Percentiles rank a stretch among this genome's conserved stretches.
Conservation (phyloP, 2,797 vertebrate genomes). For the Telmatherina bonti region DNA sequence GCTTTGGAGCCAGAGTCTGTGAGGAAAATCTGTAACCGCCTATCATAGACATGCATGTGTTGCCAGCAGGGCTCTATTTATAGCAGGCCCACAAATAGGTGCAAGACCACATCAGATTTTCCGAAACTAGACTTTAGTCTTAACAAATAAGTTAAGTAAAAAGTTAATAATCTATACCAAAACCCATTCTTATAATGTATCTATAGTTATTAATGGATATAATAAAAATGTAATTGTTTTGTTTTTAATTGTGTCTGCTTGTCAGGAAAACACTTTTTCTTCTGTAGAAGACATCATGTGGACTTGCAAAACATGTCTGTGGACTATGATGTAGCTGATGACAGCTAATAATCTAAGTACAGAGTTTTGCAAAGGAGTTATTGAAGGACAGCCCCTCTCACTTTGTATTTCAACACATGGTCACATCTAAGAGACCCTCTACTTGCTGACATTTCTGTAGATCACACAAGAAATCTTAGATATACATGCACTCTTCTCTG, state of each 20-base stretch:
- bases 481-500: neutral
- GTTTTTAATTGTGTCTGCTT: slow-evolving; percentile 9
- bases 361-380: slow-evolving; percentile 43
- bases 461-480: slow-evolving; percentile 52
- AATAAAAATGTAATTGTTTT: slow-evolving; percentile 8
- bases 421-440: slow-evolving; percentile 50
- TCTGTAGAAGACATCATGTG: slow-evolving; percentile 13
- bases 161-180: neutral
- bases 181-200: neutral
- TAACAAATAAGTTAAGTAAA: slow-evolving; percentile 40
- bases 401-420: slow-evolving; percentile 65
- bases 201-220: neutral
- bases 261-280: slow-evolving; percentile 5
- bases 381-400: slow-evolving; percentile 38
- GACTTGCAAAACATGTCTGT: slow-evolving; percentile 48
- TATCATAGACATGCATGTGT: slow-evolving; percentile 86
- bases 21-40: slow-evolving; percentile 81
- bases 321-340: slow-evolving; percentile 34
- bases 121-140: slow-evolving; percentile 77
- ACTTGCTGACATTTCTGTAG: slow-evolving; percentile 44
- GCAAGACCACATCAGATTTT: slow-evolving; percentile 85
- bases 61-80: slow-evolving; percentile 86
- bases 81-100: slow-evolving; percentile 88
- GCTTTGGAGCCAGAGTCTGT: slow-evolving; percentile 74
- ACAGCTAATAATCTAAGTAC: slow-evolving; percentile 23